These are phyloP conservation scores for Cantharis rufa DNA, from an alignment of 2,888 invertebrate genomes.

Conservation along the genomic window DNA sequence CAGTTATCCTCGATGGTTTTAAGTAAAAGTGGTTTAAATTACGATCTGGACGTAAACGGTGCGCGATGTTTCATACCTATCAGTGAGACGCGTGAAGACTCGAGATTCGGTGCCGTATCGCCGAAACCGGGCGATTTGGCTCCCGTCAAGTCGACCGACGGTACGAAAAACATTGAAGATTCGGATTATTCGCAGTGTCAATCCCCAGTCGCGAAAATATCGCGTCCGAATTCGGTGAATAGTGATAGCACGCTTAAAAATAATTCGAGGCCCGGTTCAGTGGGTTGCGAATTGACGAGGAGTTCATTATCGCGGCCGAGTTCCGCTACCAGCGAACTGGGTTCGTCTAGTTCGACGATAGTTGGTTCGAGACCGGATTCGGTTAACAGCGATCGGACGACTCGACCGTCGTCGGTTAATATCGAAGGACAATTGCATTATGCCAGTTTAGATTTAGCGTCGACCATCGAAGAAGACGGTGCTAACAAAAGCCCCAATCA, in stretches of 20 bases:
- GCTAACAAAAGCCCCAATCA: slow-evolving; percentile 29
- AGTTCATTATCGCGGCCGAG: slow-evolving; percentile 48
- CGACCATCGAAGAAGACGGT: slow-evolving; percentile 51
- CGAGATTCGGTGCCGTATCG: slow-evolving; percentile 22
- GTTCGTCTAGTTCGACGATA: slow-evolving; percentile 49
- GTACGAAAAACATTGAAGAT: slow-evolving; percentile 17
- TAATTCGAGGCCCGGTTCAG: slow-evolving; percentile 37
- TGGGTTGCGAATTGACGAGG: slow-evolving; percentile 36
- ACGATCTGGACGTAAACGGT: slow-evolving; percentile 10
- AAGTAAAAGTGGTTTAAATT: slow-evolving; percentile 12
- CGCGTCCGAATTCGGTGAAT: slow-evolving; percentile 52
- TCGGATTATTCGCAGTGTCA: slow-evolving; percentile 27
- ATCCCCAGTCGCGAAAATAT: slow-evolving; percentile 42
- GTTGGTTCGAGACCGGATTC: slow-evolving; percentile 42
- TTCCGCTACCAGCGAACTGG: slow-evolving; percentile 51
- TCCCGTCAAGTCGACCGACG: slow-evolving; percentile 22
- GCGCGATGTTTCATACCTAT: slow-evolving; percentile 36
- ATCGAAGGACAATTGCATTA: slow-evolving; percentile 63
- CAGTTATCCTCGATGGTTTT: slow-evolving; percentile 38
- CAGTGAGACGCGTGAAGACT: slow-evolving; percentile 30
- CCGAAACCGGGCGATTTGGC: slow-evolving; percentile 34
- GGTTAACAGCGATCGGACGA: slow-evolving; percentile 30
- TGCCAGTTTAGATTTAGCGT: slow-evolving; percentile 67
- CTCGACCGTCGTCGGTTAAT: slow-evolving; percentile 44
- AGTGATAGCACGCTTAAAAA: slow-evolving; percentile 44